Conservation (phyloP, 2,888 invertebrate species). For the Pyrrhia umbra region DNA sequence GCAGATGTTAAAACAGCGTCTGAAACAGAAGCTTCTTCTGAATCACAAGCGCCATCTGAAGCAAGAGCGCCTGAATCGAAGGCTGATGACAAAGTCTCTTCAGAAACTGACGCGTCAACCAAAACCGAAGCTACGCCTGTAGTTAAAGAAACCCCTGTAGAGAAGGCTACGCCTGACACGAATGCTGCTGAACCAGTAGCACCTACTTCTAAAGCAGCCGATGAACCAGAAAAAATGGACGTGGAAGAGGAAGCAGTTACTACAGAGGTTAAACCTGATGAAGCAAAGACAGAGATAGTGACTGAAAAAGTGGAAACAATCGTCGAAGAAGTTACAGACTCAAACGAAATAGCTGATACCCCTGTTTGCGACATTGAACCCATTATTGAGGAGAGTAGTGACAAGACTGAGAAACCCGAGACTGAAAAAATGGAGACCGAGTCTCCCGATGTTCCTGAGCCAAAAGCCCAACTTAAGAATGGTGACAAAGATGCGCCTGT, state of each 20-base stretch:
- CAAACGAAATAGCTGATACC: conserved; percentile 65
- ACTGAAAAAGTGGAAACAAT: conserved; percentile 66
- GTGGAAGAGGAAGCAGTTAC: conserved; percentile 69
- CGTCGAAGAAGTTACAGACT: conserved; percentile 73
- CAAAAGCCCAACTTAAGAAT: conserved; percentile 69
- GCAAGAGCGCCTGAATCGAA: conserved; percentile 27
- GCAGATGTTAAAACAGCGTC: conserved; percentile 73
- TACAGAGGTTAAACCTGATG: conserved; percentile 24
- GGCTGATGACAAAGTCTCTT: conserved; percentile 14
- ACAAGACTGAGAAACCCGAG: conserved; percentile 74
- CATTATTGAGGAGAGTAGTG: conserved; percentile 71
- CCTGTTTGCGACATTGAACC: conserved; percentile 72
- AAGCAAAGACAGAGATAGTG: conserved; percentile 37
- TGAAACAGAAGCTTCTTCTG: conserved; percentile 51
- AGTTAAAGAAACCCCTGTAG: neutral
- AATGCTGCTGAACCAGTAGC: conserved; percentile 7
- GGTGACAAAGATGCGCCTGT: conserved; percentile 61
- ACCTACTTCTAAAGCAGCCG: conserved; percentile 51
- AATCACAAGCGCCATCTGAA: conserved; percentile 21
- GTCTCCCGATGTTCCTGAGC: conserved; percentile 64
- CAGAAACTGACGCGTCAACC: conserved; percentile 10
- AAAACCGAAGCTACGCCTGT: conserved; percentile 15
- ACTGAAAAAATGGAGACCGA: conserved; percentile 76
- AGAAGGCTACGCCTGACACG: conserved; percentile 9
- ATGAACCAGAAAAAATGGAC: conserved; percentile 75